A percentile compares a stretch with the other conserved stretches of the same genome.
Conservation (phyloP, 2,888 invertebrate genomes). For the Hermaeophaga mercurialis region DNA sequence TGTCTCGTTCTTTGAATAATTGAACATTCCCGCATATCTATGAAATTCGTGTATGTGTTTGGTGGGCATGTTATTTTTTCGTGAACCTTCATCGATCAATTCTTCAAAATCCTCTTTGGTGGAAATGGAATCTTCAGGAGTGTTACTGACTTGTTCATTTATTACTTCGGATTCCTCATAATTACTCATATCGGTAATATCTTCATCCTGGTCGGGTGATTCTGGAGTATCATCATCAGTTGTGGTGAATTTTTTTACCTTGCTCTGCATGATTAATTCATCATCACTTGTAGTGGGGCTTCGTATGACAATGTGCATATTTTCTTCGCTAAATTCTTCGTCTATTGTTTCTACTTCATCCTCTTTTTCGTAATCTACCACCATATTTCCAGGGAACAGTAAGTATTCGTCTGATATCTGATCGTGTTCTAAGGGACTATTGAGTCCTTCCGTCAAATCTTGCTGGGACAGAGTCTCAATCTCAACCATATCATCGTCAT, state of each 20-base stretch:
- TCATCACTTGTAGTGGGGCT: constrained; percentile 58
- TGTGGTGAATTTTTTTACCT: constrained; percentile 52
- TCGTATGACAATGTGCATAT: constrained; percentile 50
- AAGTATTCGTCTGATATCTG: constrained; percentile 67
- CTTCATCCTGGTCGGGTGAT: constrained; percentile 62
- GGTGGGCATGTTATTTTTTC: constrained; percentile 58
- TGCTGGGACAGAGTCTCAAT: constrained; percentile 63
- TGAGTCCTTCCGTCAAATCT: constrained; percentile 64
- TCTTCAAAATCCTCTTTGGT: constrained; percentile 72
- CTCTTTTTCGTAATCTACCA: constrained; percentile 62
- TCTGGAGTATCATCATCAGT: constrained; percentile 60
- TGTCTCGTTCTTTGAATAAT: constrained; percentile 42
- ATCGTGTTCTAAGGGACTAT: constrained; percentile 65
- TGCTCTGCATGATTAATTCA: constrained; percentile 55
- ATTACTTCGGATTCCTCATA: constrained; percentile 66
- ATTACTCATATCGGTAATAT: constrained; percentile 56
- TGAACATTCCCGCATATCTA: constrained; percentile 47
- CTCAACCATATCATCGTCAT: constrained; percentile 64
- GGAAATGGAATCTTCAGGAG: constrained; percentile 68
- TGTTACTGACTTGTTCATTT: constrained; percentile 65
- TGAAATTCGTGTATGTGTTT: constrained; percentile 55
- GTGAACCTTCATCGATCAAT: constrained; percentile 66
- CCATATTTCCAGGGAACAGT: constrained; percentile 66
- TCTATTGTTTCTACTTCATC: constrained; percentile 53
- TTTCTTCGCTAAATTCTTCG: constrained; percentile 48